Evolutionary conservation across 1,140 invertebrate species (phyloP).

Genomic region (Pachypsylla venusta): DNA sequence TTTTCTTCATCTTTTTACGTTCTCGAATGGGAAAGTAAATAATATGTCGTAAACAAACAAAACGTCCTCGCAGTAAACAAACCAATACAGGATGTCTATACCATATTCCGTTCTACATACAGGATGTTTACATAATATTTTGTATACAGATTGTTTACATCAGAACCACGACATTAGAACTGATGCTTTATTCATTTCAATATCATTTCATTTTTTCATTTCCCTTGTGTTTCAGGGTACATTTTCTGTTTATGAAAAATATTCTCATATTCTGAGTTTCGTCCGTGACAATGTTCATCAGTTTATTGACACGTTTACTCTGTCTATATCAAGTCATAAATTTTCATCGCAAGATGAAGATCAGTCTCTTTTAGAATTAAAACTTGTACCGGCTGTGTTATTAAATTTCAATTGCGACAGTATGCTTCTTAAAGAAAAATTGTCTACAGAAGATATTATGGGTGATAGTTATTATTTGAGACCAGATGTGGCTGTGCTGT

Average conservation of each 20-base stretch:
- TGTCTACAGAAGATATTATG: not conserved
- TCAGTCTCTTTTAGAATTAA: not conserved
- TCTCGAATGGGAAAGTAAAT: no score
- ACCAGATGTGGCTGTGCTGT: not conserved
- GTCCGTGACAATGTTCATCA: not conserved
- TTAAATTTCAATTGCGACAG: not conserved
- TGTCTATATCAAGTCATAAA: not conserved
- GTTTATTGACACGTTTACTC: not conserved
- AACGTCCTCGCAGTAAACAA: not conserved
- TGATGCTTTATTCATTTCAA: not conserved
- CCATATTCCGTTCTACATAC: not conserved
- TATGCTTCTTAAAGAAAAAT: not conserved
- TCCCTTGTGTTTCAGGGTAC: slow-evolving; percentile 4
- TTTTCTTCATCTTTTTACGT: no score
- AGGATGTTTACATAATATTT: not conserved
- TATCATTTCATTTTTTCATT: not conserved
- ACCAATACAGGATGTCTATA: not conserved
- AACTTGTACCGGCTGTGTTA: not conserved
- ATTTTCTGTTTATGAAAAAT: not conserved
- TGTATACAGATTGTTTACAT: not conserved
- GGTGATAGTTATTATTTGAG: not conserved
- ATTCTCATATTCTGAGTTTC: not conserved
- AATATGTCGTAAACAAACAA: no score
- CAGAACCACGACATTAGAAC: no score
- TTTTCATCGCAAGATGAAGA: not conserved